phyloP scores from a whole-genome alignment of 2,888 invertebrate species.

The Microctonus brassicae region DNA sequence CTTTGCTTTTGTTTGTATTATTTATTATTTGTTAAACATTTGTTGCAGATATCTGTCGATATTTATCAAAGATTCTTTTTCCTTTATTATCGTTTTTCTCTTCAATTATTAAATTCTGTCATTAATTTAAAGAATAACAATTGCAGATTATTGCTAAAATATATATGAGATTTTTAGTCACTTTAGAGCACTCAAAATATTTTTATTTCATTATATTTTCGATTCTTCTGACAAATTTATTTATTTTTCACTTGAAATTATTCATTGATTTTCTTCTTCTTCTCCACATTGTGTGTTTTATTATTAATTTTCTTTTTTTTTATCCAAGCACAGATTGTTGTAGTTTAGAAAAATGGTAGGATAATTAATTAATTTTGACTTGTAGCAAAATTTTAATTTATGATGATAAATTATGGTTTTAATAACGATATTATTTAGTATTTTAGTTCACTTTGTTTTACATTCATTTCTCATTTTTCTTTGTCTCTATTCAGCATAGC shows the following conservation, averaged over 20 bases:
- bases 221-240: background rate
- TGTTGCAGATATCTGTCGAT: background rate
- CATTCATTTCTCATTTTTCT: background rate
- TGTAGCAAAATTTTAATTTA: background rate
- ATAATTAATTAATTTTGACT: background rate
- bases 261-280: background rate
- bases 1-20: background rate
- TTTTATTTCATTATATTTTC: background rate
- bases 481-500: background rate
- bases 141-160: background rate
- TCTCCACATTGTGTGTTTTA: background rate
- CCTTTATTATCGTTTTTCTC: background rate
- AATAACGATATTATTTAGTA: background rate
- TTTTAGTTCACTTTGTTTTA: too few relatives aligned
- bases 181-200: background rate
- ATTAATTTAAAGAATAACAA: background rate
- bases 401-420: background rate
- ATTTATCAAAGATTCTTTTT: background rate
- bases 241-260: background rate
- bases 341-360: background rate
- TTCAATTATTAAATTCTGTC: background rate
- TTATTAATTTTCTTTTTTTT: background rate
- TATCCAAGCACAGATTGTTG: background rate
- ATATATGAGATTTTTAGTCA: too few relatives aligned
- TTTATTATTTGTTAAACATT: constrained; percentile 12